A percentile compares a stretch with the other conserved stretches of the same genome.
Conservation (phyloP, 2,113 vertebrate genomes). For the Pterocles orientalis region DNA sequence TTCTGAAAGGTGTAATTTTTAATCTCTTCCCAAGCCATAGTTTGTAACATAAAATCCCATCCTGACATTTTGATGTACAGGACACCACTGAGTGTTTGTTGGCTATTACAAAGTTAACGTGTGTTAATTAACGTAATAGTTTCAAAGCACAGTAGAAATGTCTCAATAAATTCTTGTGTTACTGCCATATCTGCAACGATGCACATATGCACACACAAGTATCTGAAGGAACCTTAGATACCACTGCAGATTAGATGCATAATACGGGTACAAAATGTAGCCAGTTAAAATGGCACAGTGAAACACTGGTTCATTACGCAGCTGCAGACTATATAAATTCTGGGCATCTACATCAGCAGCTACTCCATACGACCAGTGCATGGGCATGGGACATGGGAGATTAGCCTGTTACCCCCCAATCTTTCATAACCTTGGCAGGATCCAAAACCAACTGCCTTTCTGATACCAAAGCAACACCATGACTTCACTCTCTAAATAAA, state of each 20-base stretch:
- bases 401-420: not conserved
- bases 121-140: not conserved
- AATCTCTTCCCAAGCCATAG: not conserved
- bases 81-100: not conserved
- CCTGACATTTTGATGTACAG: not conserved
- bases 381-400: not conserved
- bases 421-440: not conserved
- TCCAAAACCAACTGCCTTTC: not conserved
- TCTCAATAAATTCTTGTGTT: not conserved
- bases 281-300: not conserved
- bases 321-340: not conserved
- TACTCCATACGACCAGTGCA: not conserved
- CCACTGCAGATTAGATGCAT: not conserved
- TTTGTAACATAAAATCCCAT: not conserved
- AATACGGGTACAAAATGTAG: not conserved
- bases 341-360: not conserved
- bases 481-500: not conserved
- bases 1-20: not conserved
- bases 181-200: not conserved
- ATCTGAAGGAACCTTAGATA: not conserved
- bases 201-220: not conserved
- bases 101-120: not conserved
- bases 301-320: not conserved
- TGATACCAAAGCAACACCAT: not conserved
- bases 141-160: not conserved